Evolutionary conservation across 2,113 vertebrate genomes (phyloP).

Genomic region (Sturnira hondurensis): DNA sequence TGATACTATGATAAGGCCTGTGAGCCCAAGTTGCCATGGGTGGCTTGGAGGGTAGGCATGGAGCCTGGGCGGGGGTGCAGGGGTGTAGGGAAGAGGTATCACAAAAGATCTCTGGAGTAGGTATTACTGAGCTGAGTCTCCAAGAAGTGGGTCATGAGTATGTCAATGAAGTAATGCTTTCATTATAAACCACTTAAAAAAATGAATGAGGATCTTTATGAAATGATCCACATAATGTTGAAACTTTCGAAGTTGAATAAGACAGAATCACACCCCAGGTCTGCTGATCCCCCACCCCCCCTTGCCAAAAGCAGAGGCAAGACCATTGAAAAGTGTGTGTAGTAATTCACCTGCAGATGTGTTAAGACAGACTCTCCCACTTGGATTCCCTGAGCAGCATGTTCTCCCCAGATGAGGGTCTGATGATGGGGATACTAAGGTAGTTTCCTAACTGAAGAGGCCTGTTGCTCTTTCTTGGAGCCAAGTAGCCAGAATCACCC

Average conservation of each 20-base stretch:
- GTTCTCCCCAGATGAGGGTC: background rate
- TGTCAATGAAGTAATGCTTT: background rate
- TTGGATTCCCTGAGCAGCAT: background rate
- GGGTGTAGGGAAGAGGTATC: fast-evolving
- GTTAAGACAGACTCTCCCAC: background rate
- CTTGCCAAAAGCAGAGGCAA: background rate
- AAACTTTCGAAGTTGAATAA: background rate
- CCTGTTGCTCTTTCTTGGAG: background rate
- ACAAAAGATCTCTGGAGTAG: background rate
- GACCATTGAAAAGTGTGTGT: background rate
- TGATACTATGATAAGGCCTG: background rate
- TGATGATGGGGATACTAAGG: background rate
- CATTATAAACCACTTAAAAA: background rate
- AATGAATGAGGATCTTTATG: background rate
- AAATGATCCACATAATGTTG: background rate
- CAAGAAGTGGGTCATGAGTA: background rate
- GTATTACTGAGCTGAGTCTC: background rate
- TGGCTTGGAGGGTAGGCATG: background rate
- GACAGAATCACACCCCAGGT: background rate
- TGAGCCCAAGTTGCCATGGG: background rate
- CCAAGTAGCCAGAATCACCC: background rate
- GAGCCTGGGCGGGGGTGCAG: background rate
- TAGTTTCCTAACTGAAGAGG: background rate
- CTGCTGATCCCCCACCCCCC: background rate
- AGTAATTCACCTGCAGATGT: background rate